Percentiles rank a stretch among this genome's conserved stretches.
These are phyloP conservation scores for Condylostylus longicornis DNA, from an alignment of 1,140 invertebrate genomes.

Conservation along the genomic window DNA sequence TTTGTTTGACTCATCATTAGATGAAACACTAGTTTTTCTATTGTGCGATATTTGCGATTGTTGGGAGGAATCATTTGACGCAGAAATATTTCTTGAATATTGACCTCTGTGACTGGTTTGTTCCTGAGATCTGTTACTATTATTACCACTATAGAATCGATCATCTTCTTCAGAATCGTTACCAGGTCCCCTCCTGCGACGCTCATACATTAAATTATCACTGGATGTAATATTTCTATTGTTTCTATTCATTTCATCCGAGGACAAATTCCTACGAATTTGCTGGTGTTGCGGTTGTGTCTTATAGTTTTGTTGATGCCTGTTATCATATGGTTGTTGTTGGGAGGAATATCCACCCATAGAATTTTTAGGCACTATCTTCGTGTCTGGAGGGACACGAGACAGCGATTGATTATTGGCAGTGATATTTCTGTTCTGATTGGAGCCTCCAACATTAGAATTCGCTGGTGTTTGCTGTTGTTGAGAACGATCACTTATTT, in stretches of 20 bases:
- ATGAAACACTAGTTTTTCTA: slow-evolving; percentile 29
- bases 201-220: too few species aligned
- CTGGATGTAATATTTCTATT: neutral
- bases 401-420: slow-evolving; percentile 1
- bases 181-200: slow-evolving; percentile 8
- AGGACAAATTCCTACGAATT: slow-evolving; percentile 6
- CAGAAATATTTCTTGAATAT: too few species aligned
- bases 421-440: too few species aligned
- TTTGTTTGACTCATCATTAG: slow-evolving; percentile 17
- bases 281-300: slow-evolving; percentile 6
- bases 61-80: too few species aligned
- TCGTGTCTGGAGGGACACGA: too few species aligned
- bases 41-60: slow-evolving; percentile 30
- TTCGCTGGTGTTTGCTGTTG: too few species aligned
- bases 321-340: slow-evolving; percentile 34
- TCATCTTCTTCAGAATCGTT: slow-evolving; percentile 17
- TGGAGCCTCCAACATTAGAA: too few species aligned
- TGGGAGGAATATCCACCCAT: too few species aligned
- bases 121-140: too few species aligned
- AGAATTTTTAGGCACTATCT: too few species aligned
- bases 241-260: neutral
- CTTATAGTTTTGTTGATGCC: slow-evolving; percentile 22
- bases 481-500: too few species aligned
- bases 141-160: slow-evolving; percentile 7
- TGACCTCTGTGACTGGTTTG: too few species aligned